A percentile compares a stretch with the other conserved stretches of the same genome.
phyloP scores from a whole-genome alignment of 2,888 invertebrate genomes.

The Exocentrus adspersus region DNA sequence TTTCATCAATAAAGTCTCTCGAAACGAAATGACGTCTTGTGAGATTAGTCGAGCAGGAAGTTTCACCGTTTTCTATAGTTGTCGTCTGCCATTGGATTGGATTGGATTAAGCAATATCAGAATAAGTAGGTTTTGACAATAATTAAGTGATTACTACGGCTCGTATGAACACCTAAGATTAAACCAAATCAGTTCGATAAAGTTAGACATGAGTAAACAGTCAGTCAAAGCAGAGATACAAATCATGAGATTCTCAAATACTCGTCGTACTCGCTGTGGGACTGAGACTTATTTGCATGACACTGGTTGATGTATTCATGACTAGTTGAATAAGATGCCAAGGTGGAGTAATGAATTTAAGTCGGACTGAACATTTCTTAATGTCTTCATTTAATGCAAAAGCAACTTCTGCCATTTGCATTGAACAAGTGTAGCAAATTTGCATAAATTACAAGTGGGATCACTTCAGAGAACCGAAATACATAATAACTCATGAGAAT shows the following conservation, averaged over 20 bases:
- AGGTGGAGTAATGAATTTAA: slow-evolving; percentile 40
- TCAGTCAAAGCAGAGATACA: slow-evolving; percentile 17
- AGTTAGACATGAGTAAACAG: too few species aligned
- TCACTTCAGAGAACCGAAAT: slow-evolving; percentile 31
- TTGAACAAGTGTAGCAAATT: slow-evolving; percentile 41
- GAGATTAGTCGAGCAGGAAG: too few species aligned
- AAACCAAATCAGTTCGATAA: too few species aligned
- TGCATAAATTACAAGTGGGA: slow-evolving; percentile 31
- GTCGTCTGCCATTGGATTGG: too few species aligned
- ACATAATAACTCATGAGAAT: too few species aligned
- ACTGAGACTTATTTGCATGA: slow-evolving; percentile 45
- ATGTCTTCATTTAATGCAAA: slow-evolving; percentile 47
- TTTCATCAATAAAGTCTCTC: slow-evolving; percentile 9
- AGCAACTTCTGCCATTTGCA: slow-evolving; percentile 33
- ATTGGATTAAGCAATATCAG: too few species aligned
- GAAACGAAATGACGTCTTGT: too few species aligned
- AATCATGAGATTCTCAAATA: slow-evolving; percentile 39
- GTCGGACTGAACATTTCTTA: slow-evolving; percentile 43
- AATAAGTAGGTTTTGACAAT: too few species aligned
- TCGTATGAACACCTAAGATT: too few species aligned
- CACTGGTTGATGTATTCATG: slow-evolving; percentile 45
- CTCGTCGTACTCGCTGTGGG: slow-evolving; percentile 41
- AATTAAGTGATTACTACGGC: too few species aligned
- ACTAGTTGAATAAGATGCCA: slow-evolving; percentile 39
- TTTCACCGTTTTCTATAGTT: too few species aligned